Percentiles rank a stretch among this genome's conserved stretches.
phyloP scores from a whole-genome alignment of 2,113 vertebrate genomes.

The Pelobates fuscus region DNA sequence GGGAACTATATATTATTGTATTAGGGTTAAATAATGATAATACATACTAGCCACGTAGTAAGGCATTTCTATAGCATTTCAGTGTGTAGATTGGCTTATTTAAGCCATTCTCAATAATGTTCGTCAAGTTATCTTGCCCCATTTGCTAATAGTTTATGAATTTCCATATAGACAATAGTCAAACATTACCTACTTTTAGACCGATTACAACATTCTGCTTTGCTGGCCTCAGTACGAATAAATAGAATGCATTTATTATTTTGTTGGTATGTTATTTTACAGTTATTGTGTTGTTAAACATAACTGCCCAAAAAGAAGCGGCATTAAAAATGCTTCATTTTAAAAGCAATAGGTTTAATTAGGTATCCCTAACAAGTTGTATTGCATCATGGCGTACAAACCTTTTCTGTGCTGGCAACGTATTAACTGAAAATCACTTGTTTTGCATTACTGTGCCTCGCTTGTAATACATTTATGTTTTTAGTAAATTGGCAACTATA shows the following conservation, averaged over 20 bases:
- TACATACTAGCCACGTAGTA: too few relatives aligned
- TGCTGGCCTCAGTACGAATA: not conserved
- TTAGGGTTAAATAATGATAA: too few relatives aligned
- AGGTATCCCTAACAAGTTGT: constrained; percentile 4
- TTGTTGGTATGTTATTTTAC: not conserved
- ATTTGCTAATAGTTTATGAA: not conserved
- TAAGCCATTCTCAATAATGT: too few relatives aligned
- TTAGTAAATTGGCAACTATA: constrained; percentile 76
- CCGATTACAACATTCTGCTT: too few relatives aligned
- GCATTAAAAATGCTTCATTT: not conserved
- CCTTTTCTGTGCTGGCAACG: constrained; percentile 71
- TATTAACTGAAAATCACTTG: constrained; percentile 83
- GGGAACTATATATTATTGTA: too few relatives aligned
- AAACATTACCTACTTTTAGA: too few relatives aligned
- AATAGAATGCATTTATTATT: not conserved
- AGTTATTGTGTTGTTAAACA: constrained; percentile 5
- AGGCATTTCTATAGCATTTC: too few relatives aligned
- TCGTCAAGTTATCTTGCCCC: too few relatives aligned
- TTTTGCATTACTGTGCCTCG: constrained; percentile 75
- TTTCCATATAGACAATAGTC: not conserved
- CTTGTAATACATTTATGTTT: constrained; percentile 77
- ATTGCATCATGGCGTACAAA: not conserved
- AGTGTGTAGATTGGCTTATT: too few relatives aligned
- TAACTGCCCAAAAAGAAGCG: constrained; percentile 18
- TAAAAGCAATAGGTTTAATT: constrained; percentile 35